Evolutionary conservation across 2,113 vertebrate species (phyloP), one percentile per base, ranked within the genome.

Genomic region (Strix uralensis): DNA sequence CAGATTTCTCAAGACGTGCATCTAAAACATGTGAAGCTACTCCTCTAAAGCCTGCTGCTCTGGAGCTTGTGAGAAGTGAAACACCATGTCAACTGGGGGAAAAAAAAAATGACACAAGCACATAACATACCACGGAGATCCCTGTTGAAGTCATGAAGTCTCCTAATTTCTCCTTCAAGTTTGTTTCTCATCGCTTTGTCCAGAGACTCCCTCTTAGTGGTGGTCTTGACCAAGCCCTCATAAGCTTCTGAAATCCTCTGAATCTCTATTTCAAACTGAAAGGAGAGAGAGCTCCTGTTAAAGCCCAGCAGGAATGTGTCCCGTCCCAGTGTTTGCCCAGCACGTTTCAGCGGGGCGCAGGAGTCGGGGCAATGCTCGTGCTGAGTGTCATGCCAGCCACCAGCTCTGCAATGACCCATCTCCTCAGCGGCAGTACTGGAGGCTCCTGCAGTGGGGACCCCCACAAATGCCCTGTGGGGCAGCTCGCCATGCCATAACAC

Each of bases 61-160:
- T 78, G 78, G 49, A 80, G 87, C 21, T 61, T 86, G 19, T 52
- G 27, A 61, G 77, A 81, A 87, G 16, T 11, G 34, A 74, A 92
- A 74, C 47, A 65, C 7, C 6, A 6, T 2, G 26, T 7, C 12
- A 67, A 15, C 34, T 2, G 26, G n/a, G n/a, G 27, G 1, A 21
- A 21, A 21, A 21, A 21, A 87, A 79, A 32, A 16, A 7, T 6
- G 8, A 67, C 49, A 81, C 17, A 61, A 66, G 44, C 72, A 88
- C 9, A 10, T 29, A 81, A 93, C 96, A 0, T 97, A 98, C 99
- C 99, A 97, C 98, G 98, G 59, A 99, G 97, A 94, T 99, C 99
- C 92, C 98, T 98, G 98, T 99, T 99, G 97, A 99, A 99, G 94
- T 99, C 99, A 7, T 98, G 98, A 74, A 99, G 98, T 74, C 98